These are phyloP conservation scores for Aricia agestis DNA, from an alignment of 1,140 invertebrate genomes.

Conservation along the genomic window DNA sequence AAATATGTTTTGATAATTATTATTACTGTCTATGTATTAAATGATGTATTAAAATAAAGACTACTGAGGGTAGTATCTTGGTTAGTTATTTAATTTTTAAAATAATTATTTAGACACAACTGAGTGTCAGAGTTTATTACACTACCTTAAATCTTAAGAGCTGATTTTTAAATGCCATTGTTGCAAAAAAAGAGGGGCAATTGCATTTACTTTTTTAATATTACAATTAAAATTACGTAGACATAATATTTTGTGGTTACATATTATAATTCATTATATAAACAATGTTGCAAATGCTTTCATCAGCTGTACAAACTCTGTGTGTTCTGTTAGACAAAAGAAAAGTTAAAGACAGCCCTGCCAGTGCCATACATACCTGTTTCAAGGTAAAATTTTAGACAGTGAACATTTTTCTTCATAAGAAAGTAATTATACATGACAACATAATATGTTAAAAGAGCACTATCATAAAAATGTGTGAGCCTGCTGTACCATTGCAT, in stretches of 20 bases:
- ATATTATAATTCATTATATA: conserved; percentile 69
- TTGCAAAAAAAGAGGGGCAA: conserved; percentile 36
- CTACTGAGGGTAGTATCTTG: too few species aligned
- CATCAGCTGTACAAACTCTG: conserved; percentile 44
- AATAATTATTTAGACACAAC: too few species aligned
- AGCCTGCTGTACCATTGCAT: conserved; percentile 22
- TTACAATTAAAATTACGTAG: conserved; percentile 68
- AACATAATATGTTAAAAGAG: conserved; percentile 40
- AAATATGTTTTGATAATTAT: too few species aligned
- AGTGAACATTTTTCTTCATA: conserved; percentile 45
- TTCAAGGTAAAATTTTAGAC: conserved; percentile 45
- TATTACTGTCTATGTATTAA: too few species aligned
- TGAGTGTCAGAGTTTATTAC: too few species aligned
- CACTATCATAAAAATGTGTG: conserved; percentile 11
- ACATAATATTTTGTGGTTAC: conserved; percentile 73
- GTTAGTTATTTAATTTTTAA: too few species aligned
- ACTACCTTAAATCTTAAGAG: neutral
- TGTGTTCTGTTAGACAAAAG: conserved; percentile 23
- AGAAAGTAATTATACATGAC: conserved; percentile 55
- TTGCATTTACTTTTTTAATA: conserved; percentile 64
- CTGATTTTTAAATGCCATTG: neutral
- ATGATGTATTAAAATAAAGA: too few species aligned
- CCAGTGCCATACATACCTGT: neutral
- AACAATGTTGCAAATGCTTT: conserved; percentile 62
- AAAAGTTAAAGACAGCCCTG: neutral